Evolutionary conservation across 2,888 invertebrate species (phyloP).

Genomic region (Pandemis heparana): DNA sequence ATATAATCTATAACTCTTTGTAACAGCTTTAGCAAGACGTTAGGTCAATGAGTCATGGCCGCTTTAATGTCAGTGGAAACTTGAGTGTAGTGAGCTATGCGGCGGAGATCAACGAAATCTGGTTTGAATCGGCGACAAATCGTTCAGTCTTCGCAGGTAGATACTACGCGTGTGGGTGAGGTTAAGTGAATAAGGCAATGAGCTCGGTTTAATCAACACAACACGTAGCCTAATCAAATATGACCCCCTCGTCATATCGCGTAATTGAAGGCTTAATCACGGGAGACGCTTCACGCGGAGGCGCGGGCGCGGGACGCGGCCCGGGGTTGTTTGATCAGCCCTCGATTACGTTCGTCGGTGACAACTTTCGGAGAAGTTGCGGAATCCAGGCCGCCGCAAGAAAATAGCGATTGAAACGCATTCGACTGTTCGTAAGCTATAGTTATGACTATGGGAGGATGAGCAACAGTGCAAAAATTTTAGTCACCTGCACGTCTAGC

Average conservation of each 20-base stretch:
- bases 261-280: slow-evolving; percentile 84
- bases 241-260: slow-evolving; percentile 81
- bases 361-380: slow-evolving; percentile 61
- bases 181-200: slow-evolving; percentile 81
- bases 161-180: slow-evolving; percentile 63
- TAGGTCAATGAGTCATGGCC: slow-evolving; percentile 65
- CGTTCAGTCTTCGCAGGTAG: slow-evolving; percentile 54
- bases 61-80: slow-evolving; percentile 68
- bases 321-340: slow-evolving; percentile 74
- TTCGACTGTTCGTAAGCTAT: slow-evolving; percentile 35
- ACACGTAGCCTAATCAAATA: slow-evolving; percentile 84
- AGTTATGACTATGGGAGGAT: slow-evolving; percentile 1
- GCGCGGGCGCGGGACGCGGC: slow-evolving; percentile 55
- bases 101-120: slow-evolving; percentile 58
- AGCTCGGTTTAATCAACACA: slow-evolving; percentile 84
- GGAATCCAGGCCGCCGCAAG: slow-evolving; percentile 47
- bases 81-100: slow-evolving; percentile 53
- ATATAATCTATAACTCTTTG: not conserved
- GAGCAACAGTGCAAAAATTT: not conserved
- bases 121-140: slow-evolving; percentile 55
- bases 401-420: slow-evolving; percentile 46
- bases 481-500: too few species aligned
- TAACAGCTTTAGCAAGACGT: slow-evolving; percentile 28
- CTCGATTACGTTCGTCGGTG: slow-evolving; percentile 65
- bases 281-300: slow-evolving; percentile 73